Conservation (phyloP, 2,888 invertebrate species). For the Nemotelus nigrinus region DNA sequence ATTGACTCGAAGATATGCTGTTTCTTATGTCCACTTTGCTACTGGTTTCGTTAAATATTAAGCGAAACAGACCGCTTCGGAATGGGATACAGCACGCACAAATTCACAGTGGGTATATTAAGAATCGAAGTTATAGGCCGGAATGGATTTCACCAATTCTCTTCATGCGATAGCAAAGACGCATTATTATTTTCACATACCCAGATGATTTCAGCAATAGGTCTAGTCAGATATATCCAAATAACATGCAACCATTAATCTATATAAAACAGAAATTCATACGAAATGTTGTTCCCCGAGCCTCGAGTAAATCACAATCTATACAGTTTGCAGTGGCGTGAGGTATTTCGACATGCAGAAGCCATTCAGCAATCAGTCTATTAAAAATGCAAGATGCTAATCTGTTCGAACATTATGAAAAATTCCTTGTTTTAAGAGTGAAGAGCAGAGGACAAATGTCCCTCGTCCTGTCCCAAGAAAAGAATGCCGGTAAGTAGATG, state of each 20-base stretch:
- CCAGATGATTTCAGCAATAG: background rate
- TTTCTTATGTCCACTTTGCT: conserved; percentile 32
- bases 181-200: background rate
- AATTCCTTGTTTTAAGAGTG: conserved; percentile 44
- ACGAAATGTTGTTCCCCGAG: background rate
- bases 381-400: conserved; percentile 42
- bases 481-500: conserved; percentile 35
- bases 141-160: conserved; percentile 38
- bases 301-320: conserved; percentile 22
- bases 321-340: conserved; percentile 18
- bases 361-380: conserved; percentile 41
- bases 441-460: conserved; percentile 41
- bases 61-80: background rate
- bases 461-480: conserved; percentile 18
- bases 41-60: conserved; percentile 11
- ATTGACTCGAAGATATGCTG: conserved; percentile 47
- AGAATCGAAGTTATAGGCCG: conserved; percentile 43
- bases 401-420: conserved; percentile 46
- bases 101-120: conserved; percentile 24
- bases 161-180: conserved; percentile 8
- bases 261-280: conserved; percentile 4
- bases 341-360: conserved; percentile 26
- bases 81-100: conserved; percentile 32
- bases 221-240: conserved; percentile 14
- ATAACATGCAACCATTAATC: conserved; percentile 45